Evolutionary conservation across 2,888 invertebrate species (phyloP).

Genomic region (Dinocampus coccinellae): DNA sequence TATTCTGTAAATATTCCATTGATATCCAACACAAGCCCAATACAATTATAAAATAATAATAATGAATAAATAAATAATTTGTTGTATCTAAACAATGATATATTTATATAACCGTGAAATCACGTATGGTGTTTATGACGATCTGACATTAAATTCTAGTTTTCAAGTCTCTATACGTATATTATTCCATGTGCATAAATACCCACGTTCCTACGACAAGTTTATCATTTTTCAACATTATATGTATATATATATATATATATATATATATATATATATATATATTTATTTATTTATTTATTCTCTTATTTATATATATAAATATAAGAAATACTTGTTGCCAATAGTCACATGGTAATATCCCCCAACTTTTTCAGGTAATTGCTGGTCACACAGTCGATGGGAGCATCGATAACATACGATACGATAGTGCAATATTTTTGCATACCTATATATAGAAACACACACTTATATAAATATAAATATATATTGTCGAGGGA

Average conservation of each 20-base stretch:
- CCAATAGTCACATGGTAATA: slow-evolving; percentile 3
- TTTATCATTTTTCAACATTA: background rate
- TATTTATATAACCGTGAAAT: background rate
- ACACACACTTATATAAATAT: background rate
- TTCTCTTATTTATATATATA: background rate
- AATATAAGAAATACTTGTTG: background rate
- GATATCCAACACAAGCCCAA: background rate
- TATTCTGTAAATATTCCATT: background rate
- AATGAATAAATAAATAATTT: background rate
- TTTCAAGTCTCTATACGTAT: background rate
- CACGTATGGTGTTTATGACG: background rate
- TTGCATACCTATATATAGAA: background rate
- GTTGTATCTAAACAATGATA: background rate
- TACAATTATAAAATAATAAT: background rate
- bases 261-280: background rate
- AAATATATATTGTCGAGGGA: no score
- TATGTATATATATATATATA: background rate
- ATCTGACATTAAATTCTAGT: slow-evolving; percentile 12
- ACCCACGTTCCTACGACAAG: background rate
- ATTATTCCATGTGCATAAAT: background rate
- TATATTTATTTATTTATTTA: no score
- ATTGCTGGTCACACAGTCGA: background rate
- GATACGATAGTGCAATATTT: background rate
- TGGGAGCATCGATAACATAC: slow-evolving; percentile 12
- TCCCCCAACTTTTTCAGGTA: background rate